Percentiles rank a stretch among this genome's conserved stretches.
Conservation (phyloP, 2,888 invertebrate species). For the Rhagium mordax region DNA sequence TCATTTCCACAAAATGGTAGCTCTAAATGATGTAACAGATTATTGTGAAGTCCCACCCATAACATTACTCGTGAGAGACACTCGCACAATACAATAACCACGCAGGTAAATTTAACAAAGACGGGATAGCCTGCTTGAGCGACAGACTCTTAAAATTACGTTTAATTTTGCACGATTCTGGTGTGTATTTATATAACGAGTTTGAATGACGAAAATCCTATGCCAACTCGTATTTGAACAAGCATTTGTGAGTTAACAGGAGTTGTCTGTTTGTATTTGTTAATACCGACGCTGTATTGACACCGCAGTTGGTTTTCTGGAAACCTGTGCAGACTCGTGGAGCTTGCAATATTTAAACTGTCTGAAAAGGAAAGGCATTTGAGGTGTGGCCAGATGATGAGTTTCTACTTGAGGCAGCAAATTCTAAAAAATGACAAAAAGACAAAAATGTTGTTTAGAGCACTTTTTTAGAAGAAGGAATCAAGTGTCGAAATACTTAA, state of each 20-base stretch:
- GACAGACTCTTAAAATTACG: neutral
- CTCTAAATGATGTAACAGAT: neutral
- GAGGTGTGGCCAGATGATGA: too few relatives aligned
- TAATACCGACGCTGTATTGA: neutral
- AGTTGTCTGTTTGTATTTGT: neutral
- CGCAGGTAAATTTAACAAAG: neutral
- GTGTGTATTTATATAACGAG: neutral
- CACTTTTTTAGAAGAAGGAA: too few relatives aligned
- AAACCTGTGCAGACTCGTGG: neutral
- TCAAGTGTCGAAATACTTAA: too few relatives aligned
- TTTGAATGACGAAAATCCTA: neutral
- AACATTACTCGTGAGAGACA: neutral
- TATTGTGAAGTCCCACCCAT: neutral
- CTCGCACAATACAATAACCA: neutral
- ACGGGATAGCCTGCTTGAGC: neutral
- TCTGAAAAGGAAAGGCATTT: too few relatives aligned
- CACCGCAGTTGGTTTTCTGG: neutral
- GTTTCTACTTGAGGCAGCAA: too few relatives aligned
- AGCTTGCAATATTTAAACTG: neutral
- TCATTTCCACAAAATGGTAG: neutral
- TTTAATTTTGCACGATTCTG: neutral
- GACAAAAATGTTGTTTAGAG: too few relatives aligned
- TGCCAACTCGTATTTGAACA: neutral
- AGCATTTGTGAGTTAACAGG: neutral
- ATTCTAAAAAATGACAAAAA: too few relatives aligned